A percentile compares a stretch with the other conserved stretches of the same genome.
Evolutionary conservation across 1,140 invertebrate species (phyloP).

Genomic region (Heterodera schachtii): DNA sequence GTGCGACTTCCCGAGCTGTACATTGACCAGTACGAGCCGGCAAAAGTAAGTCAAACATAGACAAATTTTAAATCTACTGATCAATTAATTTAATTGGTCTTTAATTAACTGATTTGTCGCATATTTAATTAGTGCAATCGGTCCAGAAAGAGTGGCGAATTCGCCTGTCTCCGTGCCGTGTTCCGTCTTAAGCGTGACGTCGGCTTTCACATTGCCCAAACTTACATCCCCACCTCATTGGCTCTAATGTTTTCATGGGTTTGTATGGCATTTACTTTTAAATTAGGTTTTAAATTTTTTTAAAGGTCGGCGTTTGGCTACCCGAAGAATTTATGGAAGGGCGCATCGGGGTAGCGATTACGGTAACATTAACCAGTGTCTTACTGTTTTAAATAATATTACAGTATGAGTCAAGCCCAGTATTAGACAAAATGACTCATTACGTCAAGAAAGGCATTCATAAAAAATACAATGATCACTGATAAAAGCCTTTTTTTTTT

Average conservation of each 20-base stretch:
- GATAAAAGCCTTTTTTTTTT: too few species aligned
- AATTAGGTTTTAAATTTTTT: neutral
- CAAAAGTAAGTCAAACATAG: neutral
- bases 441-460: too few species aligned
- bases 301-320: slow-evolving; percentile 59
- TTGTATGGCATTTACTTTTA: slow-evolving; percentile 63
- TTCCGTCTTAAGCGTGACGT: slow-evolving; percentile 84
- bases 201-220: slow-evolving; percentile 83
- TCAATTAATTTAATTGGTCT: neutral
- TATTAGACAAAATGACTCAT: too few species aligned
- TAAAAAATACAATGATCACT: too few species aligned
- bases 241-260: slow-evolving; percentile 84
- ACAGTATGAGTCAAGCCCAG: too few species aligned
- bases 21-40: slow-evolving; percentile 59
- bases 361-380: too few species aligned
- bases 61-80: too few species aligned
- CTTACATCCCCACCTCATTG: slow-evolving; percentile 81
- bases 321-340: slow-evolving; percentile 66
- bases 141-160: slow-evolving; percentile 68
- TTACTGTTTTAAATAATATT: too few species aligned
- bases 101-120: neutral
- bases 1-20: slow-evolving; percentile 64
- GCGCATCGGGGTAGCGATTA: slow-evolving; percentile 64
- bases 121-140: slow-evolving; percentile 50
- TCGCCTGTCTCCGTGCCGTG: slow-evolving; percentile 73